Evolutionary conservation across 2,113 vertebrate genomes (phyloP), one percentile per base, ranked within the genome.

Genomic region (Urocolius indicus): DNA sequence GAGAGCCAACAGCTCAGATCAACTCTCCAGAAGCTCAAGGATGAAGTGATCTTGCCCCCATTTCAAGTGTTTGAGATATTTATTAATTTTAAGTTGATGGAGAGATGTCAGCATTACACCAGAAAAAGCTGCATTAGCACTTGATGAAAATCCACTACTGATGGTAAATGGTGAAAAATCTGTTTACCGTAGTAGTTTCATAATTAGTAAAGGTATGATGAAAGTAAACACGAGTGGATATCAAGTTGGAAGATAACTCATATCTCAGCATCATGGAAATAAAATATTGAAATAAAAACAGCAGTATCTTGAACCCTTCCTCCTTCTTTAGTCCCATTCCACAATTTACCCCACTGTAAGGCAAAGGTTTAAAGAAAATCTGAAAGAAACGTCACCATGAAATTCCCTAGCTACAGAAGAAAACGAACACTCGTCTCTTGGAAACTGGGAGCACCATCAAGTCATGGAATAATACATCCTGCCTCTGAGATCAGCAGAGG

Each of bases 21-120:
- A 57, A 15, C n/a, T 34, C 43, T 30, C 65, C 36, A 22, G 20
- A 15, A 29, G 26, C 13, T 67, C 19, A 17, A 52, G 85, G 41
- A 48, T 2, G 2, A 49, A 61, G 57, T 0, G 0, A 34, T 1
- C 27, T 12, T 6, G 51, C 34, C 30, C 78, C 46, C 18, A 21
- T 0, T 12, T 62, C 54, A 55, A 59, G 6, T 4, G 8, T 4
- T 17, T 0, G 0, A 58, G 59, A 23, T 15, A 8, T 30, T 15
- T 8, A 41, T 9, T 32, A 30, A 19, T 15, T 51, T 55, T 2
- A 22, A 32, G 26, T 17, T 61, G 76, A 43, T 45, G 30, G 4
- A 76, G 32, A 20, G 12, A 30, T 9, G 45, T 26, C 90, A 84
- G 41, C 30, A 10, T 9, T 34, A 24, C 8, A 8, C 48, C 74